phyloP scores from a whole-genome alignment of 2,797 vertebrate genomes.

The Vipera latastei region DNA sequence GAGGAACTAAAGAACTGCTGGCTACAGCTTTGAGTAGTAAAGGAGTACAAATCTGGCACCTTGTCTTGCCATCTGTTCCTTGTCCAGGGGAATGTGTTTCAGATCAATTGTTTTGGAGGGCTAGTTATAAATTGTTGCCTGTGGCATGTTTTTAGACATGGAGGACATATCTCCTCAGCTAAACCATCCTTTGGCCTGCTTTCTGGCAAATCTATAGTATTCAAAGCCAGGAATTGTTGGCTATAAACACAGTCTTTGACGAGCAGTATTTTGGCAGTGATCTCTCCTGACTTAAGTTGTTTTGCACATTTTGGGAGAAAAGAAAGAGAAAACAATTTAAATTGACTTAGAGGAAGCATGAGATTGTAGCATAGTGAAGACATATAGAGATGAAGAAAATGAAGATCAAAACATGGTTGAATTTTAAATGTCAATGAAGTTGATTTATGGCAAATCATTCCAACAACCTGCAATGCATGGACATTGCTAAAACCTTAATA shows the following conservation, averaged over 20 bases:
- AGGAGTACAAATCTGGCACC: slow-evolving; percentile 26
- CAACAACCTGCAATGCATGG: not conserved
- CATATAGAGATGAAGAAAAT: rapidly evolving
- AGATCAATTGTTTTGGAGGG: slow-evolving; percentile 21
- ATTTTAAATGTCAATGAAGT: not conserved
- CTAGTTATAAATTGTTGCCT: slow-evolving; percentile 3
- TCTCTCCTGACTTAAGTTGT: slow-evolving; percentile 8
- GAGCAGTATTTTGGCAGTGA: not conserved
- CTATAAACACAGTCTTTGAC: not conserved
- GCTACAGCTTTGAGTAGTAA: not conserved
- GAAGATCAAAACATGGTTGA: not conserved
- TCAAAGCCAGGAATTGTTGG: not conserved
- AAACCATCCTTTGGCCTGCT: slow-evolving; percentile 13
- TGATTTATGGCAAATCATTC: not conserved
- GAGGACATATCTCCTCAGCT: slow-evolving; percentile 14
- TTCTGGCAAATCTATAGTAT: not conserved
- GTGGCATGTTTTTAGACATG: not conserved
- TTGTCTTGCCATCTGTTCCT: slow-evolving; percentile 21
- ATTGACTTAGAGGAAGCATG: not conserved
- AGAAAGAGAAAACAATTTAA: not conserved
- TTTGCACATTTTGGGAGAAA: slow-evolving; percentile 14
- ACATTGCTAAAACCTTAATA: not conserved
- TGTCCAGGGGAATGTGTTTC: slow-evolving; percentile 1
- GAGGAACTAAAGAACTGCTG: slow-evolving; percentile 32
- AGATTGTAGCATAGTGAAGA: not conserved